A percentile compares a stretch with the other conserved stretches of the same genome.
These are phyloP conservation scores for Oedothorax gibbosus DNA, from an alignment of 1,140 invertebrate genomes.

Conservation along the genomic window DNA sequence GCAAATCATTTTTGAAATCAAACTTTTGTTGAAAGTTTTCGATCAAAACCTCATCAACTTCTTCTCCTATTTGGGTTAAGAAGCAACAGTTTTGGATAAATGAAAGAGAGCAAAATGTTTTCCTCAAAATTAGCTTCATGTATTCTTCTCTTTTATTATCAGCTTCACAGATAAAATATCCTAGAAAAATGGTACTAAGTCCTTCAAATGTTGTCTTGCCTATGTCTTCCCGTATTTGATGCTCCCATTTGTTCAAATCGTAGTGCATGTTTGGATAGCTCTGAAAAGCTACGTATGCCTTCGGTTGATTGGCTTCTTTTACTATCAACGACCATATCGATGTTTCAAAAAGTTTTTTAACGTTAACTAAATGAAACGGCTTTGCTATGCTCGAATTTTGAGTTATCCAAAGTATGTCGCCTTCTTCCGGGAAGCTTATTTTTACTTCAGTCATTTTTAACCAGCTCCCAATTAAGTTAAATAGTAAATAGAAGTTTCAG, in stretches of 20 bases:
- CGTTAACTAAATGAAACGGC: conserved; percentile 1
- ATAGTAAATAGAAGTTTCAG: no score
- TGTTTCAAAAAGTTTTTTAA: conserved; percentile 27
- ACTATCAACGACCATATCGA: conserved; percentile 17
- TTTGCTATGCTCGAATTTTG: not conserved
- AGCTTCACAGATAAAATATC: conserved; percentile 3
- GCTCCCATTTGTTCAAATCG: not conserved
- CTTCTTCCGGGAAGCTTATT: not conserved
- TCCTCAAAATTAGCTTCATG: conserved; percentile 3
- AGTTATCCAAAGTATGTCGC: not conserved
- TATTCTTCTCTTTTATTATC: not conserved
- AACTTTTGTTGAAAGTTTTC: not conserved
- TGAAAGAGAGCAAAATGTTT: conserved; percentile 12
- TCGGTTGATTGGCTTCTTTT: not conserved
- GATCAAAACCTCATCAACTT: not conserved
- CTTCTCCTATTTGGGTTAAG: not conserved
- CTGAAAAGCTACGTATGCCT: conserved; percentile 18
- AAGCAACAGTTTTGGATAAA: conserved; percentile 29
- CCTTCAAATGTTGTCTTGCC: not conserved
- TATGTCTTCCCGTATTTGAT: not conserved
- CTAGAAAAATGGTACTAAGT: conserved; percentile 36
- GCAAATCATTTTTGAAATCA: not conserved
- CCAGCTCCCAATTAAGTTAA: no score
- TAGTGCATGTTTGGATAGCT: conserved; percentile 17
- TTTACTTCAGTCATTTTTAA: conserved; percentile 2